Evolutionary conservation across 2,888 invertebrate species (phyloP).

Genomic region (Yponomeuta malinellus): DNA sequence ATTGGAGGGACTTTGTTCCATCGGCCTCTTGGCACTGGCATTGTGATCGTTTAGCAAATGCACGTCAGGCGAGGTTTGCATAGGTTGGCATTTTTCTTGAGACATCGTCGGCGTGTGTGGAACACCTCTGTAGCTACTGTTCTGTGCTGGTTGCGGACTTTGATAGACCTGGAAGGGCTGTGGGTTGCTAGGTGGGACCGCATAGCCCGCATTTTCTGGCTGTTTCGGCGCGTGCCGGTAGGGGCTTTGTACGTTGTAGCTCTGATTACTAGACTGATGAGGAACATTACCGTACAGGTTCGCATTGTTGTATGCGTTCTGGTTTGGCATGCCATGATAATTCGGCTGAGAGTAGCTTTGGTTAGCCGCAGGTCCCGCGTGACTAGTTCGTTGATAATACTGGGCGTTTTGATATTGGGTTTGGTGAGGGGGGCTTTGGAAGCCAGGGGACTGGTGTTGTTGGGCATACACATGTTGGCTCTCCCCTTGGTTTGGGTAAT

Average conservation of each 20-base stretch:
- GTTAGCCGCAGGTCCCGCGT: constrained; percentile 26
- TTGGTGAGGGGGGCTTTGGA: constrained; percentile 65
- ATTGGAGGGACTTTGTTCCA: constrained; percentile 37
- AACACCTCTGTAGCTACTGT: constrained; percentile 40
- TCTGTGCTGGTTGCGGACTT: constrained; percentile 55
- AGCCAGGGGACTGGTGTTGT: constrained; percentile 48
- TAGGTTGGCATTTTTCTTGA: constrained; percentile 27
- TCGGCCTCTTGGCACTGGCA: constrained; percentile 27
- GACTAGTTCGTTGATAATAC: constrained; percentile 17
- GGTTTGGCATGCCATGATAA: constrained; percentile 47
- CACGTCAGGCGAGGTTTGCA: constrained; percentile 32
- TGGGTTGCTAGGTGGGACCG: constrained; percentile 31
- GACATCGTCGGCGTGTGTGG: constrained; percentile 30
- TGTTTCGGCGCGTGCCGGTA: constrained; percentile 52
- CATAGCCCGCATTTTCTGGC: constrained; percentile 45
- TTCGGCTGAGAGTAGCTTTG: constrained; percentile 48
- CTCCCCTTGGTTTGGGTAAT: constrained; percentile 54
- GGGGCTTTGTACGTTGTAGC: constrained; percentile 43
- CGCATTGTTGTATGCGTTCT: constrained; percentile 32
- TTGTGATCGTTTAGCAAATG: constrained; percentile 40
- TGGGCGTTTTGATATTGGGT: constrained; percentile 53
- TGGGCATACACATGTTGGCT: constrained; percentile 58
- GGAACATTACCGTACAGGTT: constrained; percentile 4
- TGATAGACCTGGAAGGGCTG: constrained; percentile 62
- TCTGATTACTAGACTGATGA: constrained; percentile 12